Conservation (phyloP, 2,888 invertebrate species). For the Aleiodes alternator region DNA sequence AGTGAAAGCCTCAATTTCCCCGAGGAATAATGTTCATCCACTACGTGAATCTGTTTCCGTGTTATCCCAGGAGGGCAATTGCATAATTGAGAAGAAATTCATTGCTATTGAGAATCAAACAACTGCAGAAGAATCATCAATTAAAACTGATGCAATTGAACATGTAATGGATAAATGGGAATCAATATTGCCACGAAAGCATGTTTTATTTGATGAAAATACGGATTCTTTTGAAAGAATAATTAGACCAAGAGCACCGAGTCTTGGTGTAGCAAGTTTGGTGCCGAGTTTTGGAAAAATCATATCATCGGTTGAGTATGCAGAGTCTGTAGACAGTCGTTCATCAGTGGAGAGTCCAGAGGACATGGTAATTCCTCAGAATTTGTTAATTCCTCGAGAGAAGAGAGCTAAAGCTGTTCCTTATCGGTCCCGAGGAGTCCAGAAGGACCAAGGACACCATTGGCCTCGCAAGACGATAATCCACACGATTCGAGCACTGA, state of each 20-base stretch:
- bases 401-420: conserved; percentile 41
- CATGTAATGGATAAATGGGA: background rate
- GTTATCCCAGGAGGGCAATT: background rate
- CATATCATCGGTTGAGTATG: conserved; percentile 55
- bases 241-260: conserved; percentile 60
- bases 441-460: background rate
- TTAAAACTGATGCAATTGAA: background rate
- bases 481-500: conserved; percentile 50
- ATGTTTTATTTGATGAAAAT: conserved; percentile 41
- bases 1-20: conserved; percentile 28
- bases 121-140: background rate
- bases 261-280: conserved; percentile 59
- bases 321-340: conserved; percentile 48
- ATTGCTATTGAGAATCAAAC: background rate
- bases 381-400: background rate
- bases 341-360: conserved; percentile 12
- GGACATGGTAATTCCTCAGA: background rate
- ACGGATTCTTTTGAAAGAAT: conserved; percentile 25
- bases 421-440: background rate
- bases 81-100: background rate
- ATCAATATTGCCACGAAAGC: conserved; percentile 35
- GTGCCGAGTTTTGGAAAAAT: conserved; percentile 62
- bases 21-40: background rate
- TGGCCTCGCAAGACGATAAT: conserved; percentile 51
- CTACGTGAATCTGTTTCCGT: background rate